A percentile compares a stretch with the other conserved stretches of the same genome.
Conservation (phyloP, 2,888 invertebrate genomes). For the Cataglyphis albicans region DNA sequence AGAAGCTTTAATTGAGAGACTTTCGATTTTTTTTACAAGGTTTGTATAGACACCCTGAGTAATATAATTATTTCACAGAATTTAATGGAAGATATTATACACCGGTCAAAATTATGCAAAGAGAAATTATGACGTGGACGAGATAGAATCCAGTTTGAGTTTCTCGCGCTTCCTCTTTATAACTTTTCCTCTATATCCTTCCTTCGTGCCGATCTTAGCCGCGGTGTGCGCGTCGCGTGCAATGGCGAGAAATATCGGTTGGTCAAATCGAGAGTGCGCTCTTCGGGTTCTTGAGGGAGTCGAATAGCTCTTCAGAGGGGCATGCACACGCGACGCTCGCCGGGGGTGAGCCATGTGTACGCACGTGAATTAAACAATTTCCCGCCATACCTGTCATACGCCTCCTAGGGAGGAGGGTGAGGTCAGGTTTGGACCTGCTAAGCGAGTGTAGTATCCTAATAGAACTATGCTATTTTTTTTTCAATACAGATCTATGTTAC, state of each 20-base stretch:
- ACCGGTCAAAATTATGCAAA: not conserved
- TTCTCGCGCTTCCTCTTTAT: not conserved
- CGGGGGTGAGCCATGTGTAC: slow-evolving; percentile 50
- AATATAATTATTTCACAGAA: too few species aligned
- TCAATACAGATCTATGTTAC: not conserved
- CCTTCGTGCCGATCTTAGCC: not conserved
- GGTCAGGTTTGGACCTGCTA: slow-evolving; percentile 65
- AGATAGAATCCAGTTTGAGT: slow-evolving; percentile 64
- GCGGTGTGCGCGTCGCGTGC: slow-evolving; percentile 56
- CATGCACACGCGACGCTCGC: slow-evolving; percentile 64
- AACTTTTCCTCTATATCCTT: slow-evolving; percentile 28
- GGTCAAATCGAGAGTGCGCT: slow-evolving; percentile 54
- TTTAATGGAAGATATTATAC: too few species aligned
- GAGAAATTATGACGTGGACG: slow-evolving; percentile 64
- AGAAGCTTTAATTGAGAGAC: too few species aligned
- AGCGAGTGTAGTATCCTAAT: slow-evolving; percentile 4
- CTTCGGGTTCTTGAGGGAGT: slow-evolving; percentile 61
- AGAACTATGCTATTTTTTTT: slow-evolving; percentile 25
- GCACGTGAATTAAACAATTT: slow-evolving; percentile 69
- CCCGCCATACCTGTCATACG: slow-evolving; percentile 51
- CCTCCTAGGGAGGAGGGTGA: slow-evolving; percentile 69
- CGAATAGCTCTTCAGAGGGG: slow-evolving; percentile 37
- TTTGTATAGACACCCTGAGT: too few species aligned
- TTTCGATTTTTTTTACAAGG: too few species aligned
- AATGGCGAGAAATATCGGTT: slow-evolving; percentile 58